These are phyloP conservation scores for Tokudaia tokunoshimensis DNA, from an alignment of 2,797 vertebrate species.

Conservation along the genomic window DNA sequence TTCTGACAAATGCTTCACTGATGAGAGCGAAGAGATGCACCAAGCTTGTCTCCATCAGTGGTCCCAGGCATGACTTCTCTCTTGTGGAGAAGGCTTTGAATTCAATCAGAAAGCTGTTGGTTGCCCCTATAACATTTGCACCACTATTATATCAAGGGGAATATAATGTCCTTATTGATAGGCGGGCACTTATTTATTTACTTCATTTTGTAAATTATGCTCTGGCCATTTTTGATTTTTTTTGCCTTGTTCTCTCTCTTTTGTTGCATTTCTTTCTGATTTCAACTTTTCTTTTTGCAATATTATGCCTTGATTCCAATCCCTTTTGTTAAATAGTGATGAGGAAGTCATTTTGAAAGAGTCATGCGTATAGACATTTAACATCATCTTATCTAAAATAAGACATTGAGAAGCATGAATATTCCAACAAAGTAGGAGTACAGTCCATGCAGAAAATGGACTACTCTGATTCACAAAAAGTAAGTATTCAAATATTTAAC, in stretches of 20 bases:
- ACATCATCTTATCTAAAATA: background rate
- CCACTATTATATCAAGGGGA: background rate
- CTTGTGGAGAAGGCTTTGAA: background rate
- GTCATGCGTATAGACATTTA: background rate
- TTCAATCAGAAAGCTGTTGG: background rate
- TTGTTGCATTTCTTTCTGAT: background rate
- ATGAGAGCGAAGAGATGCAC: background rate
- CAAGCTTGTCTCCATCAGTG: background rate
- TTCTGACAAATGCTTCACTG: background rate
- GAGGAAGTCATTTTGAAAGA: conserved; percentile 36
- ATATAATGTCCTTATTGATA: background rate
- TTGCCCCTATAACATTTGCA: background rate
- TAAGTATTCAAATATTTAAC: background rate
- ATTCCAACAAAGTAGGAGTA: background rate
- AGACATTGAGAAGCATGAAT: background rate
- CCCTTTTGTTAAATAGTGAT: background rate
- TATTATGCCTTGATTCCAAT: background rate
- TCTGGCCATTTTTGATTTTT: background rate
- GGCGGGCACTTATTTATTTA: background rate
- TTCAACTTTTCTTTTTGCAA: background rate
- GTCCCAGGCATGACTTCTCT: background rate
- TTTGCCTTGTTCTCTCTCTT: background rate
- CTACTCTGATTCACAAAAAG: background rate
- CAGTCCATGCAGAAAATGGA: background rate
- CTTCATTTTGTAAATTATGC: background rate